phyloP scores from a whole-genome alignment of 1,140 invertebrate species.

The Muscidifurax raptorellus region DNA sequence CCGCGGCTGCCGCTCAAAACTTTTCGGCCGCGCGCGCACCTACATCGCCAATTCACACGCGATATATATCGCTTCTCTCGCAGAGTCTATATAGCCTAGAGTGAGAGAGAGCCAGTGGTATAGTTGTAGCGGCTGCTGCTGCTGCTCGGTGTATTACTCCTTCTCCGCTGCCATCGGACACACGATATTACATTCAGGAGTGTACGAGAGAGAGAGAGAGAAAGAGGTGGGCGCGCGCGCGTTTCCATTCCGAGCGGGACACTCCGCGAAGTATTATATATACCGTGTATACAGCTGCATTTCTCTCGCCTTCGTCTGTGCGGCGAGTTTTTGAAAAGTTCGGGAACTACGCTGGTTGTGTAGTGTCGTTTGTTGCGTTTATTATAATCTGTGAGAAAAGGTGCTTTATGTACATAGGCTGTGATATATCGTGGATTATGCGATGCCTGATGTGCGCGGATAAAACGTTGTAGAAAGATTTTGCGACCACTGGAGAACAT shows the following conservation, averaged over 20 bases:
- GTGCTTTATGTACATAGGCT: no score
- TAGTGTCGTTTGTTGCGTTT: no score
- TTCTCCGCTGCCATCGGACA: constrained; percentile 22
- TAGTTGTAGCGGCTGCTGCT: background rate
- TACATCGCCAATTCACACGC: constrained; percentile 18
- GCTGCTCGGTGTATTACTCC: background rate
- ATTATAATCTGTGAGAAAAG: no score
- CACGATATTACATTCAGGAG: background rate
- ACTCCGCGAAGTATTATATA: background rate
- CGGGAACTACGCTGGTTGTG: no score
- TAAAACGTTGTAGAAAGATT: no score
- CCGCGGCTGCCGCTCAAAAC: no score
- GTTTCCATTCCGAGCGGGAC: background rate
- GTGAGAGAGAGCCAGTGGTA: background rate
- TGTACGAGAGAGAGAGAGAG: background rate
- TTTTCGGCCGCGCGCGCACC: background rate
- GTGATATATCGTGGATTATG: no score
- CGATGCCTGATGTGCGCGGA: no score
- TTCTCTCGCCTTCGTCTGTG: no score
- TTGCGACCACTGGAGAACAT: no score
- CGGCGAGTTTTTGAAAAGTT: no score
- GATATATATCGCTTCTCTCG: background rate
- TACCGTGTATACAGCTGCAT: no score
- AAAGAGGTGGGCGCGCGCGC: constrained; percentile 12
- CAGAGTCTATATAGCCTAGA: background rate